Percentiles rank a stretch among this genome's conserved stretches.
phyloP scores from a whole-genome alignment of 2,888 invertebrate species.

The Eupelmus urozonus region DNA sequence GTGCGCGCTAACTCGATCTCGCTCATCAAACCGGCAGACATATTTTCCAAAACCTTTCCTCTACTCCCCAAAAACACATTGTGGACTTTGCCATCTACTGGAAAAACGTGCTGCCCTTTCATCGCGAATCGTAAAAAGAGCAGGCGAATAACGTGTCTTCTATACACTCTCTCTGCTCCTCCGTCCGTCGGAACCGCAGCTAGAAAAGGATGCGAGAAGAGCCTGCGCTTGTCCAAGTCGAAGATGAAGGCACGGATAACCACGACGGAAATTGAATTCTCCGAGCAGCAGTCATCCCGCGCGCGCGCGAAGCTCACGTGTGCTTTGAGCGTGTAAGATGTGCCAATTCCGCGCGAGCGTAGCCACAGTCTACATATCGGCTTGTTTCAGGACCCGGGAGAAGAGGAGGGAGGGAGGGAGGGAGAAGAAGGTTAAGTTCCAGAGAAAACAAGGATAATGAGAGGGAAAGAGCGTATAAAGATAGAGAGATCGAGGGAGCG shows the following conservation, averaged over 20 bases:
- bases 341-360: conserved; percentile 43
- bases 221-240: conserved; percentile 32
- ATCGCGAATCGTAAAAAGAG: neutral
- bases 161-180: neutral
- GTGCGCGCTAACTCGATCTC: conserved; percentile 14
- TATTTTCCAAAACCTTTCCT: neutral
- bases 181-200: conserved; percentile 2
- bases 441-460: conserved; percentile 54
- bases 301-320: conserved; percentile 63
- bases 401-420: neutral
- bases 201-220: conserved; percentile 48
- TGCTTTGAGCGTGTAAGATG: conserved; percentile 19
- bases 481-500: conserved; percentile 47
- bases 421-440: conserved; percentile 35
- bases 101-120: neutral
- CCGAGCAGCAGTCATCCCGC: conserved; percentile 73
- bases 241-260: conserved; percentile 73
- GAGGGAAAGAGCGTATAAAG: conserved; percentile 51
- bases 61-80: neutral
- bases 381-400: neutral
- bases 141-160: neutral
- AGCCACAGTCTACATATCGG: conserved; percentile 22
- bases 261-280: conserved; percentile 75
- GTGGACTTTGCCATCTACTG: neutral
- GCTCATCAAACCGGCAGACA: conserved; percentile 1